Percentiles rank a stretch among this genome's conserved stretches.
phyloP scores from a whole-genome alignment of 2,888 invertebrate genomes.

The Ypsolopha scabrella region DNA sequence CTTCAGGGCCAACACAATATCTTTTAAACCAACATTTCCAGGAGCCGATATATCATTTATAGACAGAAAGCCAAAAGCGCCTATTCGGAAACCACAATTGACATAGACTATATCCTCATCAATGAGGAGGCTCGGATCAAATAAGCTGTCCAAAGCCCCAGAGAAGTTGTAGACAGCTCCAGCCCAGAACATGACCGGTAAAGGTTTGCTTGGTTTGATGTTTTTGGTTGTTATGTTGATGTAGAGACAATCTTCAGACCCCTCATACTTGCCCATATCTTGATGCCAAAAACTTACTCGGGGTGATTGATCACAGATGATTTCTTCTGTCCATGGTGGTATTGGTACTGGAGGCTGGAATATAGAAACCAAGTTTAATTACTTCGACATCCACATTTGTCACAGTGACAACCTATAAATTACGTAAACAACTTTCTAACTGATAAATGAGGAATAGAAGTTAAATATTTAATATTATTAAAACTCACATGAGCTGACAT shows the following conservation, averaged over 20 bases:
- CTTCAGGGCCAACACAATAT: conserved; percentile 50
- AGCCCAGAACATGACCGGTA: conserved; percentile 67
- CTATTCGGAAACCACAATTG: conserved; percentile 52
- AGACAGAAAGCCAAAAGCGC: conserved; percentile 58
- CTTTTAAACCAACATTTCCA: conserved; percentile 59
- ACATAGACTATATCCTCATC: conserved; percentile 46
- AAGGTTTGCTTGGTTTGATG: conserved; percentile 31
- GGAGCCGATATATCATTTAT: conserved; percentile 50
- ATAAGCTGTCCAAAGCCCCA: conserved; percentile 28
- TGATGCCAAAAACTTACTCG: conserved; percentile 19
- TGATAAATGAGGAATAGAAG: too few species aligned
- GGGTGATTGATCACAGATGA: conserved; percentile 40
- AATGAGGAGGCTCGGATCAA: conserved; percentile 42
- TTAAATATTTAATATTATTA: too few species aligned
- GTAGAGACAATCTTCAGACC: conserved; percentile 59
- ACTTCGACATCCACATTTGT: too few species aligned
- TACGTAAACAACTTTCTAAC: too few species aligned
- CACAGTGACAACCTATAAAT: too few species aligned
- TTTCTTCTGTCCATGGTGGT: conserved; percentile 31
- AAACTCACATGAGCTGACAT: too few species aligned
- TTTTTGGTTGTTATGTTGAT: conserved; percentile 45
- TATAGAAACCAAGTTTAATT: background rate
- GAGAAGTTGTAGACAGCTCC: conserved; percentile 42
- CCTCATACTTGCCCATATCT: conserved; percentile 10
- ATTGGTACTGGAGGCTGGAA: conserved; percentile 47